A percentile compares a stretch with the other conserved stretches of the same genome.
These are phyloP conservation scores for Crypturellus tataupa DNA, from an alignment of 2,797 vertebrate genomes.

Conservation along the genomic window DNA sequence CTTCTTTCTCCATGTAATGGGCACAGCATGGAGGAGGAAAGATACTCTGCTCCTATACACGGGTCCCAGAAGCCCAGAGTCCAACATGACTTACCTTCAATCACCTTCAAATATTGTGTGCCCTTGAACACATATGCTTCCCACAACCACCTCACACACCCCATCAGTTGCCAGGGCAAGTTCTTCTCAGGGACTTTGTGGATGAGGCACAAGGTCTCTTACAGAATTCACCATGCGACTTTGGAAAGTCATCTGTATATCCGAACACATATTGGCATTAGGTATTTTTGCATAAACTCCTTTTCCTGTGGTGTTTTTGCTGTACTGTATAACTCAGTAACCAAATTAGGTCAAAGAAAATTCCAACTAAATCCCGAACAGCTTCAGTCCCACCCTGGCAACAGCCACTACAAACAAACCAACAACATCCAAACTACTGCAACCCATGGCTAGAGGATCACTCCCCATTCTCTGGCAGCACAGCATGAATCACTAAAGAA, in stretches of 20 bases:
- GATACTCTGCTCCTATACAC: not conserved
- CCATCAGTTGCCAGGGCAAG: not conserved
- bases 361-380: not conserved
- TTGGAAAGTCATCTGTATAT: not conserved
- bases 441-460: fast-evolving
- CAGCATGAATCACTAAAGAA: not conserved
- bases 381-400: not conserved
- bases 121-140: not conserved
- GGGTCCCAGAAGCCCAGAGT: not conserved
- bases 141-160: fast-evolving
- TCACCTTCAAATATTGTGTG: fast-evolving
- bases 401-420: not conserved
- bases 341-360: slow-evolving; percentile 50
- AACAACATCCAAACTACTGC: not conserved
- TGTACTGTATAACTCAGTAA: not conserved
- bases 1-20: not conserved
- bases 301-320: slow-evolving; percentile 29
- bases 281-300: slow-evolving; percentile 26
- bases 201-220: not conserved
- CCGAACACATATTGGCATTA: not conserved
- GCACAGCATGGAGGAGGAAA: not conserved
- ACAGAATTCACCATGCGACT: not conserved
- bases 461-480: not conserved
- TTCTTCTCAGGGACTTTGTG: fast-evolving
- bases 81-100: not conserved